Evolutionary conservation across 2,797 vertebrate species (phyloP).

Genomic region (Tauraco hartlaubi): DNA sequence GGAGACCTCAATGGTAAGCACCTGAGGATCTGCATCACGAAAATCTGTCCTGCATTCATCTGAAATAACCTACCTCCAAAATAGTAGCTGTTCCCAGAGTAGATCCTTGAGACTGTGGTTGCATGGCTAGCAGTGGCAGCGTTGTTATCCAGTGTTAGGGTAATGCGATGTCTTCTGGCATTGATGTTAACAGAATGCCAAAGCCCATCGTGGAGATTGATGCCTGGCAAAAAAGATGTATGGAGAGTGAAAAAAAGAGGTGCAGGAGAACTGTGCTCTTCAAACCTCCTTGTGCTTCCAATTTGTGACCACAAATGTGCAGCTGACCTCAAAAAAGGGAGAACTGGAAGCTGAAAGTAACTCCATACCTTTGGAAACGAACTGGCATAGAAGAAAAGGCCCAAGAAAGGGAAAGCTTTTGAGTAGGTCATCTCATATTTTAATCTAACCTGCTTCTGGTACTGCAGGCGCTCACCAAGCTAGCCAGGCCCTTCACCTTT

Average conservation of each 20-base stretch:
- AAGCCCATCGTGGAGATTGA: constrained; percentile 89
- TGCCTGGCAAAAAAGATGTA: constrained; percentile 79
- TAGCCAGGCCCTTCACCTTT: background rate
- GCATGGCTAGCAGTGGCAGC: constrained; percentile 84
- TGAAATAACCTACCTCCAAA: constrained; percentile 88
- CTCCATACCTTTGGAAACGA: background rate
- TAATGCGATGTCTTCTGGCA: constrained; percentile 85
- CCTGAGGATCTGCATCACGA: background rate
- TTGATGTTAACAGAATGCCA: constrained; percentile 92
- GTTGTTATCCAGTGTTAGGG: constrained; percentile 87
- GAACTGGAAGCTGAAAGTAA: background rate
- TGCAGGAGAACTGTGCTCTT: background rate
- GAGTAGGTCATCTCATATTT: background rate
- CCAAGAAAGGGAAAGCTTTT: background rate
- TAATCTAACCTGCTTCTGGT: background rate
- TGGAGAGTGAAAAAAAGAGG: background rate
- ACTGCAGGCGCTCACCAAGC: background rate
- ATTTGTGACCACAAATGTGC: background rate
- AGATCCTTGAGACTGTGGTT: constrained; percentile 80
- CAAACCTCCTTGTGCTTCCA: background rate
- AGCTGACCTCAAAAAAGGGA: background rate
- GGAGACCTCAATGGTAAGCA: background rate
- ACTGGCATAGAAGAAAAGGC: background rate
- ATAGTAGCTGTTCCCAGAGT: constrained; percentile 86
- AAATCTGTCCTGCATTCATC: background rate